Evolutionary conservation across 2,888 invertebrate species (phyloP), one percentile per base, ranked within the genome.

Genomic region (Mystacides longicornis): DNA sequence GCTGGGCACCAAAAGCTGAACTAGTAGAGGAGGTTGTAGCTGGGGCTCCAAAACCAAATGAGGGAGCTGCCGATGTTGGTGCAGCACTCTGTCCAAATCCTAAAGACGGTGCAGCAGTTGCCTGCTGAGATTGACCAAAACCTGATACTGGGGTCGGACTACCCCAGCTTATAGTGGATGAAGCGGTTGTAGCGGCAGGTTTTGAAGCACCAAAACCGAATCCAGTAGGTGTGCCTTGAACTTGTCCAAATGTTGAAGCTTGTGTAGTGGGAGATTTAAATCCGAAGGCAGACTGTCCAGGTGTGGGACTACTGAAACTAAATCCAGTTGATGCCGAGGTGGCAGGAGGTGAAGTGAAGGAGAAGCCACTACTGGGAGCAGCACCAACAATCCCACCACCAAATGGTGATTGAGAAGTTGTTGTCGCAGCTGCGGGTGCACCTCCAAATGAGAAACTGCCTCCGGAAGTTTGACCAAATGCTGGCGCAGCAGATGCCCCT

Each of bases 361-460:
- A 21, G 22, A 51, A 55, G 20, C 51, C 50, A 23, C 50, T 47
- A 19, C 50, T 27, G 3, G 53, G 21, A 21, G 56, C 50, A n/a
- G 50, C 49, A 21, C 42, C 52, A 11, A 9, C 14, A 9, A 52
- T 31, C 1, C 52, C 52, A 21, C 46, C 45, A 19, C 49, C 49
- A 23, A 49, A 49, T 2, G 49, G 49, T 3, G 49, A 49, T 4
- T 45, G 27, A n/a, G 46, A 11, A 11, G 43, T 23, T 5, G 23
- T 18, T 16, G 52, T 5, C 3, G 53, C 18, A 21, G 49, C 33
- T 7, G 51, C 14, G 3, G 27, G 18, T n/a, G 47, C 53, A 16
- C 55, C 55, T 21, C 58, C 58, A 27, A 58, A 58, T 14, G 58
- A 49, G 21, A 52, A 54, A n/a, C 52, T 33, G 14, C 31, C 46